Conservation (phyloP, 2,797 vertebrate genomes). For the Masticophis lateralis region DNA sequence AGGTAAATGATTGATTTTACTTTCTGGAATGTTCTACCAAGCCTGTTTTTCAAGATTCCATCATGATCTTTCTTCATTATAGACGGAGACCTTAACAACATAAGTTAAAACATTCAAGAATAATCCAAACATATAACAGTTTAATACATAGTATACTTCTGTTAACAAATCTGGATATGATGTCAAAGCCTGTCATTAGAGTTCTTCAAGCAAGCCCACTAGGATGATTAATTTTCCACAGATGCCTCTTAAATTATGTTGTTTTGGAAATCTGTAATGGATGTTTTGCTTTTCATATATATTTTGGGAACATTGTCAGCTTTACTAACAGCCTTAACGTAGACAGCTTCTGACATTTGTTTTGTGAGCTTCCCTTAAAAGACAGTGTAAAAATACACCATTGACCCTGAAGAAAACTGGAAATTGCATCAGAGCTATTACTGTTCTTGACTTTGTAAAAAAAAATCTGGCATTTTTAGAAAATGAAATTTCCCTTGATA, state of each 20-base stretch:
- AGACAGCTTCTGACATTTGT: no score
- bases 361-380: no score
- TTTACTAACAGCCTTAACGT: background rate
- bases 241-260: background rate
- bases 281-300: background rate
- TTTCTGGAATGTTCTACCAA: background rate
- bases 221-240: background rate
- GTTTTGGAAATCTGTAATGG: background rate
- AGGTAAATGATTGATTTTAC: background rate
- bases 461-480: no score
- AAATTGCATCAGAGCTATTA: no score
- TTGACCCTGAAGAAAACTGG: no score
- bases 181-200: background rate
- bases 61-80: background rate
- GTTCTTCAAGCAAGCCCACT: background rate
- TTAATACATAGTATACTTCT: background rate
- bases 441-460: no score
- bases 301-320: background rate
- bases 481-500: no score
- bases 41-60: background rate
- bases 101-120: background rate
- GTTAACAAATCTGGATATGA: no score
- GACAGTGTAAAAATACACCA: no score
- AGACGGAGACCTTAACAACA: background rate
- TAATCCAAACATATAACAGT: background rate